Conservation (phyloP, 2,797 vertebrate genomes). For the Uromys caudimaculatus region DNA sequence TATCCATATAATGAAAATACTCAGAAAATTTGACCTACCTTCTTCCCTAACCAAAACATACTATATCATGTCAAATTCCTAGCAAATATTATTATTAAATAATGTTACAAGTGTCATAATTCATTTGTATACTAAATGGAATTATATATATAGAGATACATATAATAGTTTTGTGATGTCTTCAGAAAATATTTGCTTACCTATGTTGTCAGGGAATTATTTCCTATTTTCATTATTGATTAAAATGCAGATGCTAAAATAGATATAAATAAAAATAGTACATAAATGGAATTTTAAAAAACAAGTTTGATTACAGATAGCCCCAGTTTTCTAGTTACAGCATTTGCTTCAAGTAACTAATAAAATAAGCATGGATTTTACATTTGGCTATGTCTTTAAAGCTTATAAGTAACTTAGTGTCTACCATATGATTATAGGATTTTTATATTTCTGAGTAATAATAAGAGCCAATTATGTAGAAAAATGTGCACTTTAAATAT, state of each 20-base stretch:
- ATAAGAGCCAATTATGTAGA: background rate
- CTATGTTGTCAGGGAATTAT: background rate
- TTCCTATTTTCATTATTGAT: background rate
- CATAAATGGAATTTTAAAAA: background rate
- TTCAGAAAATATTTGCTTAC: slow-evolving; percentile 7
- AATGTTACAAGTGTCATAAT: background rate
- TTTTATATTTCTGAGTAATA: background rate
- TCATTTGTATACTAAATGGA: background rate
- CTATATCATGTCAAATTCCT: background rate
- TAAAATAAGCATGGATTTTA: background rate
- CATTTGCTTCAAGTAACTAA: background rate
- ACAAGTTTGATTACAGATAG: background rate
- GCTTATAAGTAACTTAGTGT: slow-evolving; percentile 9
- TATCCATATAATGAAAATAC: background rate
- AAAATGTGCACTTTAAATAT: background rate
- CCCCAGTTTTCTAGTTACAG: background rate
- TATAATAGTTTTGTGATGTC: background rate
- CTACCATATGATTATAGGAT: background rate
- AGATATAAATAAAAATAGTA: background rate
- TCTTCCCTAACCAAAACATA: background rate
- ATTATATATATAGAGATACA: background rate
- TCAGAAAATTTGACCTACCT: background rate
- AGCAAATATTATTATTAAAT: background rate
- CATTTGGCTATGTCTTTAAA: background rate
- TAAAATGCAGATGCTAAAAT: slow-evolving; percentile 40